Conservation (phyloP, 1,140 invertebrate species). For the Drosophila equinoxialis region DNA sequence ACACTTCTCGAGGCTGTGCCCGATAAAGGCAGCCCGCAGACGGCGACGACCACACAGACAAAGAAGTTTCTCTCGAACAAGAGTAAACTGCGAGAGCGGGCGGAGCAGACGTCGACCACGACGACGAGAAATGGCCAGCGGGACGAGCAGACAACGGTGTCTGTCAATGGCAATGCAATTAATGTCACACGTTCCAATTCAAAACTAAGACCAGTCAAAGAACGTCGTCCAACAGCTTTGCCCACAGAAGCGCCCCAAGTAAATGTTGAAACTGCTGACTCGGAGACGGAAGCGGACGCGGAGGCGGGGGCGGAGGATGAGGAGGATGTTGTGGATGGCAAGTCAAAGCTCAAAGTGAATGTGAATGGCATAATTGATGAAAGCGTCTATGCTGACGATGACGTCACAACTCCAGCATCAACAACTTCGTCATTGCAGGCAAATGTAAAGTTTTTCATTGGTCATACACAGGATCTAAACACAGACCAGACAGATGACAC, state of each 20-base stretch:
- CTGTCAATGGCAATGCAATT: slow-evolving; percentile 66
- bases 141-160: slow-evolving; percentile 8
- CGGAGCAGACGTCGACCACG: background rate
- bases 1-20: slow-evolving; percentile 42
- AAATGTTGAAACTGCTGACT: slow-evolving; percentile 25
- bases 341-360: slow-evolving; percentile 69
- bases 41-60: slow-evolving; percentile 6
- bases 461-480: slow-evolving; percentile 72
- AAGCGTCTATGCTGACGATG: slow-evolving; percentile 47
- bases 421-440: slow-evolving; percentile 24
- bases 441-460: slow-evolving; percentile 81
- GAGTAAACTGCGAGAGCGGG: slow-evolving; percentile 36
- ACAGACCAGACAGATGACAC: slow-evolving; percentile 58
- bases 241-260: slow-evolving; percentile 67
- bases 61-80: slow-evolving; percentile 55
- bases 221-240: slow-evolving; percentile 72
- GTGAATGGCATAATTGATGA: slow-evolving; percentile 78
- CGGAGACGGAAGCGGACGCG: slow-evolving; percentile 2
- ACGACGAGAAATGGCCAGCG: background rate
- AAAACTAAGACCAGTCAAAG: slow-evolving; percentile 80
- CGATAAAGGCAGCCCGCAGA: slow-evolving; percentile 41
- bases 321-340: slow-evolving; percentile 39
- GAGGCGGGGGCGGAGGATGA: background rate
- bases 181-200: slow-evolving; percentile 70
- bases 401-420: slow-evolving; percentile 30